Evolutionary conservation across 2,113 vertebrate species (phyloP), one percentile per base, ranked within the genome.

Genomic region (Smithornis capensis): DNA sequence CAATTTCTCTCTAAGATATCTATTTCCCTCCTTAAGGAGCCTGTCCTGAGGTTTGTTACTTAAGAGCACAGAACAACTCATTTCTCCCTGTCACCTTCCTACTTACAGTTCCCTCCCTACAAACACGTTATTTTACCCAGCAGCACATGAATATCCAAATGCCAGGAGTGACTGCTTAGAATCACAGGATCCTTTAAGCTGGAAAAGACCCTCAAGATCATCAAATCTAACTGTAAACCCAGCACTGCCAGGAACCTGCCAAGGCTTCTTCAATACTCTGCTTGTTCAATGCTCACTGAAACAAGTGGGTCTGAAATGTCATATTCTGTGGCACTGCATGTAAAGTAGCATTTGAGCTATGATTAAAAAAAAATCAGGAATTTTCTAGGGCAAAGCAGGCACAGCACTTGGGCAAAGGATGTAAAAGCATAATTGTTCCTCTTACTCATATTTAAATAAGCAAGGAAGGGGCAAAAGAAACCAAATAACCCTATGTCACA

Each of bases 391-490:
- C 50, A 73, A 90, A 92, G 74, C 25, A 85, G 56, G 35, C 21
- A 25, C 7, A n/a, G 50, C 0, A 1, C 76, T 45, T 14, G 79
- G 52, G 35, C 68, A 90, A 40, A 18, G 77, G 80, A 60, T 49
- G 87, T 55, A 91, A 67, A 86, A 77, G 60, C 18, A 0, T 45
- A 62, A 73, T 95, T 95, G 75, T 47, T 86, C 56, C 62, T 86
- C 73, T 77, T 35, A 22, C 37, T n/a, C 7, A 5, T 86, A 81
- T 82, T 94, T 83, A 78, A 16, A 7, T 29, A 78, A 83, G 87
- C 1, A 9, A 67, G 33, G 35, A 83, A 33, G 35, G 29, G 12
- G 42, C 35, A 90, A 40, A n/a, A 77, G 57, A 90, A 95, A 89
- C 19, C 80, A 75, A 89, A 77, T 76, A 91, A 35, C 40, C 25